Evolutionary conservation across 2,113 vertebrate species (phyloP).

Genomic region (Leucoraja erinaceus): DNA sequence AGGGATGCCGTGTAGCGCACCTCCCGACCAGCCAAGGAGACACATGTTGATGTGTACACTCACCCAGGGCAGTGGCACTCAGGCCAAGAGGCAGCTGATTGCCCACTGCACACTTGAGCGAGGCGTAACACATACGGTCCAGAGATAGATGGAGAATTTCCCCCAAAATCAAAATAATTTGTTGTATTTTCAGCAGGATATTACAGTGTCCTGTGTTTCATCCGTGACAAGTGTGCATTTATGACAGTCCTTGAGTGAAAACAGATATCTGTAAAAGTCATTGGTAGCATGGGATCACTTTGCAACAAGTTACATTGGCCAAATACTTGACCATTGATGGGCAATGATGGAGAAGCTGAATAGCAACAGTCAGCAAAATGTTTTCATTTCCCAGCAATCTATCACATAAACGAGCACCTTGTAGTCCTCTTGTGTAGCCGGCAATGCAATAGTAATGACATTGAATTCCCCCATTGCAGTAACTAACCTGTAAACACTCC

Average conservation of each 20-base stretch:
- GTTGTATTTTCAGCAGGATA: neutral
- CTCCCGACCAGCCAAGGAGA: neutral
- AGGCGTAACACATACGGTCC: neutral
- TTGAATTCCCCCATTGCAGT: no score
- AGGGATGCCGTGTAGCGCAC: no score
- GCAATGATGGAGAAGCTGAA: neutral
- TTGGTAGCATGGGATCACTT: slow-evolving; percentile 13
- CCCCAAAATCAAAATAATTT: slow-evolving; percentile 10
- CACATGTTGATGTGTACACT: neutral
- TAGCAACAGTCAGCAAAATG: neutral
- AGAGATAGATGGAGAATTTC: neutral
- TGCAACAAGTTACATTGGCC: neutral
- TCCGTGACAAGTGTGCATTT: neutral
- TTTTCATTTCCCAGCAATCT: neutral
- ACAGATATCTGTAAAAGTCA: slow-evolving; percentile 2
- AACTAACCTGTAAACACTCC: no score
- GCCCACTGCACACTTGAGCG: neutral
- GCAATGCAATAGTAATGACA: no score
- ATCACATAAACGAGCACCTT: neutral
- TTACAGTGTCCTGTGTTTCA: neutral
- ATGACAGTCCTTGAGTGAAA: neutral
- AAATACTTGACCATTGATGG: neutral
- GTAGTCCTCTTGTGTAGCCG: no score
- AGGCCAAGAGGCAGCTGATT: neutral
- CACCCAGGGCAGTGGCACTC: neutral